phyloP scores from a whole-genome alignment of 2,797 vertebrate species.

The Spinus olivaceus region DNA sequence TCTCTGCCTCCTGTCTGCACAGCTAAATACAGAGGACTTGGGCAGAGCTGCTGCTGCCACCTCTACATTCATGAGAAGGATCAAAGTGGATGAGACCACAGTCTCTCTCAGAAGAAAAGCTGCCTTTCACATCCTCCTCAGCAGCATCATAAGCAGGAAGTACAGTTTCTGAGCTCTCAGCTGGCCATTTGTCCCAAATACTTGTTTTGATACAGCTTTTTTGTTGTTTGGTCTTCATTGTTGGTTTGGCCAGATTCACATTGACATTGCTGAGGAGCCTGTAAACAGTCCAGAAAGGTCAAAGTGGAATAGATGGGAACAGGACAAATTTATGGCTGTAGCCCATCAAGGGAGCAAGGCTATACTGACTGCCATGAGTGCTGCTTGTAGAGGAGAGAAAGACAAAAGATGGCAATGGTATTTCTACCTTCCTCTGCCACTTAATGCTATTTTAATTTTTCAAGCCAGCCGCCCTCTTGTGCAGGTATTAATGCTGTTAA shows the following conservation, averaged over 20 bases:
- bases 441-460: background rate
- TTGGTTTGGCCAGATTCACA: background rate
- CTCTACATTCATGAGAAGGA: background rate
- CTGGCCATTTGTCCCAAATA: background rate
- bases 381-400: background rate
- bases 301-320: background rate
- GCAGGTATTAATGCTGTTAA: background rate
- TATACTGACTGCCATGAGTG: too few relatives aligned
- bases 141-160: background rate
- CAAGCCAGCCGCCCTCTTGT: background rate
- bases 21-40: background rate
- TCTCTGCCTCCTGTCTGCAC: background rate
- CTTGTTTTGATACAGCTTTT: background rate
- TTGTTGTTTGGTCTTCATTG: background rate
- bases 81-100: background rate
- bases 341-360: background rate
- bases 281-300: background rate
- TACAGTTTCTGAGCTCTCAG: background rate
- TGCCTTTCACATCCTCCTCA: background rate
- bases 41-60: background rate
- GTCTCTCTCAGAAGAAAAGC: background rate
- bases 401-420: background rate
- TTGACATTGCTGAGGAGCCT: background rate
- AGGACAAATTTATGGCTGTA: background rate
- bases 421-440: background rate